These are phyloP conservation scores for Drosophila bunnanda DNA, from an alignment of 2,888 invertebrate species.

Conservation along the genomic window DNA sequence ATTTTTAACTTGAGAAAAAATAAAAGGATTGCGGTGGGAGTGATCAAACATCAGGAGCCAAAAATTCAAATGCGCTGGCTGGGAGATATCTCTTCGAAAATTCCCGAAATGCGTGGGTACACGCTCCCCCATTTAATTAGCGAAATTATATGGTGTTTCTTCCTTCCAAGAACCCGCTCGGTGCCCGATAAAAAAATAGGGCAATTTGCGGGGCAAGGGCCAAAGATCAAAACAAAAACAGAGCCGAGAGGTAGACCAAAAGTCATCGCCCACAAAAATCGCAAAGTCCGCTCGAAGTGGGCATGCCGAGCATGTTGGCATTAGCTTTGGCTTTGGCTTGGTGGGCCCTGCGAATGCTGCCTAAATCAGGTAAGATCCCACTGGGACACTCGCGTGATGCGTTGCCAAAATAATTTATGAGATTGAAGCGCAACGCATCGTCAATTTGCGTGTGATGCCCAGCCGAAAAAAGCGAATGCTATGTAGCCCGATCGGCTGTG, in stretches of 20 bases:
- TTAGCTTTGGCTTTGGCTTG: conserved; percentile 60
- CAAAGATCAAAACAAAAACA: conserved; percentile 75
- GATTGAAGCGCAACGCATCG: conserved; percentile 75
- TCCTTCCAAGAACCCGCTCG: conserved; percentile 78
- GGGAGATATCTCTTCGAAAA: conserved; percentile 22
- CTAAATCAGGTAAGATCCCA: conserved; percentile 65
- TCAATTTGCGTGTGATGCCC: conserved; percentile 71
- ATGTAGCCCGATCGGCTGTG: conserved; percentile 26
- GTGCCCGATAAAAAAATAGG: conserved; percentile 64
- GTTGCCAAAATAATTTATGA: conserved; percentile 84
- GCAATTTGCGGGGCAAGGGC: conserved; percentile 65
- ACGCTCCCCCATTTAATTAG: conserved; percentile 83
- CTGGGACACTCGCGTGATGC: conserved; percentile 83
- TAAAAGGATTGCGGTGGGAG: conserved; percentile 25
- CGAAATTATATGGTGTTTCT: conserved; percentile 81
- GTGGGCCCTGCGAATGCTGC: conserved; percentile 46
- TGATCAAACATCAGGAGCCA: conserved; percentile 31
- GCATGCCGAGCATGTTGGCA: conserved; percentile 65
- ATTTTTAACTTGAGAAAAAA: not conserved
- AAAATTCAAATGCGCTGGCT: conserved; percentile 32
- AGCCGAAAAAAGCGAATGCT: conserved; percentile 42
- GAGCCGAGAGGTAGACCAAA: conserved; percentile 72
- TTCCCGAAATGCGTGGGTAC: conserved; percentile 59
- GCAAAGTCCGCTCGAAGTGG: conserved; percentile 64
- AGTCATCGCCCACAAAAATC: conserved; percentile 82